Evolutionary conservation across 2,888 invertebrate genomes (phyloP), one percentile per base, ranked within the genome.

Genomic region (Tigriopus californicus): DNA sequence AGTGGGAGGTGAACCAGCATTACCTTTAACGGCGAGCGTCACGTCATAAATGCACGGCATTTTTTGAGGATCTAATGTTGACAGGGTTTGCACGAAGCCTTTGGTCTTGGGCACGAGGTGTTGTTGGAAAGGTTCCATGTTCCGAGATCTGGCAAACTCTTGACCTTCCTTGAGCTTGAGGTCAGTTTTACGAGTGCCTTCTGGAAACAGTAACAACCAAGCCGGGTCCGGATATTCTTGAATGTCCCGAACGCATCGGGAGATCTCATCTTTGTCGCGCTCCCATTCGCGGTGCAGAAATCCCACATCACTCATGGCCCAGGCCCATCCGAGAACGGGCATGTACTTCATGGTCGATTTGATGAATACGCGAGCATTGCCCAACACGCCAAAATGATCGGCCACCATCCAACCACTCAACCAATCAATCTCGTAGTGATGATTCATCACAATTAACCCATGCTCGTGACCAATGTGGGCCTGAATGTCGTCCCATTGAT

Each of bases 351-450:
- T 82, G 13, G 83, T 83, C 72, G 89, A 87, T 74, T 95, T 95
- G 1, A 89, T 90, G 71, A 89, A 92, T 0, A 92, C 89, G 76
- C 94, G 92, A 66, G 90, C 88, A 59, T 13, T 56, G 15, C 57
- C 53, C n/a, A 47, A 41, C 12, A 44, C 24, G 11, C 22, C 8
- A 12, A 57, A 47, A 18, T 49, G 20, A 66, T 94, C 90, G 67
- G 85, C 81, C 65, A 88, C 79, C 69, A 90, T 81, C 91, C 91
- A 94, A 20, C 91, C 89, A 72, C 87, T 81, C 0, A 95, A 75
- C 94, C 94, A 94, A 71, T 95, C 95, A 65, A 91, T 82, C 76
- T 95, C 94, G 71, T 89, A 94, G 46, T 83, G 81, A 68, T 95
- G 94, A 72, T 95, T 95, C 86, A 94, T 89, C 56, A 94, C 75